These are phyloP conservation scores for Pollenia amentaria DNA, from an alignment of 2,888 invertebrate genomes.

Conservation along the genomic window DNA sequence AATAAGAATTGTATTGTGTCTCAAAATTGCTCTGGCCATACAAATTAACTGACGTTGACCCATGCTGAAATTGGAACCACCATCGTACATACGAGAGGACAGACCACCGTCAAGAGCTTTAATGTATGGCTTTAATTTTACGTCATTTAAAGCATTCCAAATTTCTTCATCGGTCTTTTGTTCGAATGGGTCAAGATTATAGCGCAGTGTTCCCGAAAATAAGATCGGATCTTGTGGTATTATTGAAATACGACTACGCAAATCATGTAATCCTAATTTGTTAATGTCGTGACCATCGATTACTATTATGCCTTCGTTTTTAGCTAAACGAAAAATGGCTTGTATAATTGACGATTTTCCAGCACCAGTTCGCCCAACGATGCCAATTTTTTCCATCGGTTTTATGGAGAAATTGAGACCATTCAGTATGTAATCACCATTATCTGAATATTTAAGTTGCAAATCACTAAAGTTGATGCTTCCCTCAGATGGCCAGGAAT, in stretches of 20 bases:
- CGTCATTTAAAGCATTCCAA: slow-evolving; percentile 91
- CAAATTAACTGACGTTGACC: slow-evolving; percentile 96
- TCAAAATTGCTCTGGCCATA: slow-evolving; percentile 92
- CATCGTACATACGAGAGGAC: slow-evolving; percentile 89
- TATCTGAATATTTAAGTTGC: slow-evolving; percentile 88
- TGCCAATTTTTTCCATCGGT: slow-evolving; percentile 88
- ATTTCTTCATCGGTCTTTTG: slow-evolving; percentile 89
- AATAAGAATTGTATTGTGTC: slow-evolving; percentile 91
- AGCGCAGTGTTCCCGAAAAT: slow-evolving; percentile 92
- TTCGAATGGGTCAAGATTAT: slow-evolving; percentile 94
- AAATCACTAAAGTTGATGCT: slow-evolving; percentile 88
- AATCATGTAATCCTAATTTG: slow-evolving; percentile 89
- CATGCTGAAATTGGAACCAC: slow-evolving; percentile 93
- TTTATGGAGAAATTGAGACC: slow-evolving; percentile 88
- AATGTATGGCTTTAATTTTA: slow-evolving; percentile 90
- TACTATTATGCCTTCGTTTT: slow-evolving; percentile 90
- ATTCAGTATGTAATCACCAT: slow-evolving; percentile 90
- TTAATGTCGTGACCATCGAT: slow-evolving; percentile 91
- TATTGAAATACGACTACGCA: slow-evolving; percentile 93
- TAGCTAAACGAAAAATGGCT: slow-evolving; percentile 92
- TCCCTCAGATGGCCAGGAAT: slow-evolving; percentile 90
- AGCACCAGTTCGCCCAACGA: slow-evolving; percentile 95
- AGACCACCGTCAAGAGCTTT: slow-evolving; percentile 86
- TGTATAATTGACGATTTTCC: slow-evolving; percentile 93
- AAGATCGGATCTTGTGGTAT: slow-evolving; percentile 97